A percentile compares a stretch with the other conserved stretches of the same genome.
Conservation (phyloP, 2,888 invertebrate genomes). For the Caenorhabditis sp. region DNA sequence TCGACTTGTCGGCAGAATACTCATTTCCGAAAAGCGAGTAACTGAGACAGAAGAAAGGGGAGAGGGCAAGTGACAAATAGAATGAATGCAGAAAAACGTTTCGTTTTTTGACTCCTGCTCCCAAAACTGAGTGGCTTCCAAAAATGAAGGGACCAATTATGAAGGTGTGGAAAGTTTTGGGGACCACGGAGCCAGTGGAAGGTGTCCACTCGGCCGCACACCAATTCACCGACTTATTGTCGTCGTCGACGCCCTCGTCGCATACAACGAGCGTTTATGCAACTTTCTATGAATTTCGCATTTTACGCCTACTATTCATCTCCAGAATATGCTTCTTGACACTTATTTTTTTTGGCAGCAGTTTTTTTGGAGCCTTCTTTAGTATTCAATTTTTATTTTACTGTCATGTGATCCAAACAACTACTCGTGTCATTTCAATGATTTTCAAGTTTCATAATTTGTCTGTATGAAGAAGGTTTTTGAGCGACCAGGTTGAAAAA, state of each 20-base stretch:
- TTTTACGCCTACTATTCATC: conserved; percentile 65
- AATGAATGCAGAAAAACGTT: conserved; percentile 29
- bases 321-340: conserved; percentile 60
- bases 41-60: conserved; percentile 25
- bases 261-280: conserved; percentile 66
- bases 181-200: neutral
- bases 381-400: too few species aligned
- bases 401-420: too few species aligned
- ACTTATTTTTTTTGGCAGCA: conserved; percentile 32
- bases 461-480: neutral
- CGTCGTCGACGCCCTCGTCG: conserved; percentile 22
- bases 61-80: conserved; percentile 54
- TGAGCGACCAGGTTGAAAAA: neutral
- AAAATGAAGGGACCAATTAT: conserved; percentile 57
- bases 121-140: conserved; percentile 10
- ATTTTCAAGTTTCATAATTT: conserved; percentile 42
- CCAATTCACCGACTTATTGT: conserved; percentile 63
- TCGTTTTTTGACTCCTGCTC: too few species aligned
- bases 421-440: too few species aligned
- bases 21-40: conserved; percentile 56
- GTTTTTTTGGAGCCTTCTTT: too few species aligned
- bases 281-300: conserved; percentile 69
- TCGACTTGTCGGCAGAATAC: conserved; percentile 60
- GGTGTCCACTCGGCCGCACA: conserved; percentile 63
- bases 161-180: conserved; percentile 34